phyloP scores from a whole-genome alignment of 1,140 invertebrate genomes.

The Drosophila tropicalis region DNA sequence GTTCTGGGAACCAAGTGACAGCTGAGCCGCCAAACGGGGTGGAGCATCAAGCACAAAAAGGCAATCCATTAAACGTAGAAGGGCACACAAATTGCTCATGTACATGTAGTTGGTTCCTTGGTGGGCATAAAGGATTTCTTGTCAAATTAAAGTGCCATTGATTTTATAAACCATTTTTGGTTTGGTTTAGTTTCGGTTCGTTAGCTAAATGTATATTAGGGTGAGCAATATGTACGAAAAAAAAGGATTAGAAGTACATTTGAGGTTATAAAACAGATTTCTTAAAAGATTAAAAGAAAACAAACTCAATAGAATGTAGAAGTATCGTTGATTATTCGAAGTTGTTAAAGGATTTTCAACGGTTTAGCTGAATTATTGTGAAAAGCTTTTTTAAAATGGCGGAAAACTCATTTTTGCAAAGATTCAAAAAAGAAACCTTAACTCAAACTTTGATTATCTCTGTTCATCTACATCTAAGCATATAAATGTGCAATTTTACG shows the following conservation, averaged over 20 bases:
- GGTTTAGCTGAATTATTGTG: no score
- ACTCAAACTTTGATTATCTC: no score
- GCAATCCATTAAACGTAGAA: constrained; percentile 56
- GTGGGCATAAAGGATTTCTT: constrained; percentile 45
- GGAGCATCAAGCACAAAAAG: constrained; percentile 41
- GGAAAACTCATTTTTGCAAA: no score
- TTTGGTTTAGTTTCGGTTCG: neutral
- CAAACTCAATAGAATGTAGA: neutral
- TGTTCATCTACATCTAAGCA: no score
- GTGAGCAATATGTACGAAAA: no score
- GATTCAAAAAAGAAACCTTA: no score
- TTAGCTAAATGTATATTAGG: constrained; percentile 3
- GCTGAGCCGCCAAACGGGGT: constrained; percentile 40
- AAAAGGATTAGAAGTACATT: neutral
- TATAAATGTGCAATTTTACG: no score
- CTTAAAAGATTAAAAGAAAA: neutral
- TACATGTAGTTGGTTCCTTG: constrained; percentile 12
- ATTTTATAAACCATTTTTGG: constrained; percentile 4
- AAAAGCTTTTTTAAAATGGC: no score
- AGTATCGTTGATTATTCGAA: neutral
- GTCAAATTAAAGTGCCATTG: constrained; percentile 17
- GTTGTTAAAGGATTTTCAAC: neutral
- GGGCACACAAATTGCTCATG: constrained; percentile 22
- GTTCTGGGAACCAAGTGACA: constrained; percentile 35
- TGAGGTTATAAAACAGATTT: neutral